Conservation (phyloP, 2,113 vertebrate species). For the Danionella cerebrum region DNA sequence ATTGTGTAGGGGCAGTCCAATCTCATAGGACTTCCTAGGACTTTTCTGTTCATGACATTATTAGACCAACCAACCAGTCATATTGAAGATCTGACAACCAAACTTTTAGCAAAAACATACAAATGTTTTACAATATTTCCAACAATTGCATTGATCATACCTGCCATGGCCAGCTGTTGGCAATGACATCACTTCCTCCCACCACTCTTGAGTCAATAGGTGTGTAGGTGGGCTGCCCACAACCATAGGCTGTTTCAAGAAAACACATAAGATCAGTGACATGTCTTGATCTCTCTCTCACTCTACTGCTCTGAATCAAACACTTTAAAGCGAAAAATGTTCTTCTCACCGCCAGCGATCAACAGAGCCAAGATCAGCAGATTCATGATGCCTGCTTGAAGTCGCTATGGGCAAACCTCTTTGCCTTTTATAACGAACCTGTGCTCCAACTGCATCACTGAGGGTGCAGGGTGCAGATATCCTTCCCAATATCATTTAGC, state of each 20-base stretch:
- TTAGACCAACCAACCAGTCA: too few species aligned
- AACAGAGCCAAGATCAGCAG: conserved; percentile 64
- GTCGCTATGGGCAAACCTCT: not conserved
- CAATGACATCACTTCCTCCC: conserved; percentile 57
- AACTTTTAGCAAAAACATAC: too few species aligned
- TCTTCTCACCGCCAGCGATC: conserved; percentile 61
- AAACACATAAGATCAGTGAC: not conserved
- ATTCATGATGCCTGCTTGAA: conserved; percentile 54
- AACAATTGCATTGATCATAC: conserved; percentile 37
- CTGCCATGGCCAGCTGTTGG: conserved; percentile 71
- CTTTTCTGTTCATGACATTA: too few species aligned
- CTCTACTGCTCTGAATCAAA: not conserved
- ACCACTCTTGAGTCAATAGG: conserved; percentile 58
- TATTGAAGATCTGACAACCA: too few species aligned
- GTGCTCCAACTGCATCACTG: not conserved
- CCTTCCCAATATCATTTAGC: conserved; percentile 25
- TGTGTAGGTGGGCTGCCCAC: conserved; percentile 54
- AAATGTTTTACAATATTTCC: too few species aligned
- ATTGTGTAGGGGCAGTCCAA: too few species aligned
- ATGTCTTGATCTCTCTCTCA: not conserved
- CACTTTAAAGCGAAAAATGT: not conserved
- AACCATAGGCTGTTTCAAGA: conserved; percentile 59
- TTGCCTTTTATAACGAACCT: conserved; percentile 39
- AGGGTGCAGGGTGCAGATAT: not conserved
- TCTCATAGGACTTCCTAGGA: too few species aligned